These are phyloP conservation scores for Triplophysa yarkandensis DNA, from an alignment of 2,797 vertebrate genomes.

Conservation along the genomic window DNA sequence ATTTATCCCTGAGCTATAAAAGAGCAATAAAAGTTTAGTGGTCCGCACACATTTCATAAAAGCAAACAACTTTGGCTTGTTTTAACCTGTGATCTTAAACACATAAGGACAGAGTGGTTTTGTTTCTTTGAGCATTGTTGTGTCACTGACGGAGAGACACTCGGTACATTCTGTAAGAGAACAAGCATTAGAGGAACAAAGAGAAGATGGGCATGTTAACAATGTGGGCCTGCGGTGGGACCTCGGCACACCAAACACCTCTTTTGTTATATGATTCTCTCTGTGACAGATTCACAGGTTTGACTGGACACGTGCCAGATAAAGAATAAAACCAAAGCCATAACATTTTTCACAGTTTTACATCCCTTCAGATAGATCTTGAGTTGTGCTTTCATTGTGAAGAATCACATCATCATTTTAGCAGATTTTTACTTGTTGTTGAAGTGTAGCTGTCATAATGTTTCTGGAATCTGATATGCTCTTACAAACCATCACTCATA, in stretches of 20 bases:
- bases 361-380: not conserved
- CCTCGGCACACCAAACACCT: not conserved
- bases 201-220: conserved; percentile 35
- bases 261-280: conserved; percentile 42
- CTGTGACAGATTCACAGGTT: conserved; percentile 59
- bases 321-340: not conserved
- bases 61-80: no score
- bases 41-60: not conserved
- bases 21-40: not conserved
- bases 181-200: conserved; percentile 26
- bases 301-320: conserved; percentile 55
- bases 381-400: conserved; percentile 2
- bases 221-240: not conserved
- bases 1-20: not conserved
- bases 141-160: not conserved
- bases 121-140: not conserved
- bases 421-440: not conserved
- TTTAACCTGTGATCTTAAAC: not conserved
- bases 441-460: conserved; percentile 8
- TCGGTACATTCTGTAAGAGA: not conserved
- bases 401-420: not conserved
- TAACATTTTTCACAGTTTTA: not conserved
- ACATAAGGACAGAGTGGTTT: not conserved
- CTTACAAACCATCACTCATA: not conserved
- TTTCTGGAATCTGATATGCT: not conserved